These are phyloP conservation scores for Lampris megalopsis DNA, from an alignment of 2,113 vertebrate genomes.

Conservation along the genomic window DNA sequence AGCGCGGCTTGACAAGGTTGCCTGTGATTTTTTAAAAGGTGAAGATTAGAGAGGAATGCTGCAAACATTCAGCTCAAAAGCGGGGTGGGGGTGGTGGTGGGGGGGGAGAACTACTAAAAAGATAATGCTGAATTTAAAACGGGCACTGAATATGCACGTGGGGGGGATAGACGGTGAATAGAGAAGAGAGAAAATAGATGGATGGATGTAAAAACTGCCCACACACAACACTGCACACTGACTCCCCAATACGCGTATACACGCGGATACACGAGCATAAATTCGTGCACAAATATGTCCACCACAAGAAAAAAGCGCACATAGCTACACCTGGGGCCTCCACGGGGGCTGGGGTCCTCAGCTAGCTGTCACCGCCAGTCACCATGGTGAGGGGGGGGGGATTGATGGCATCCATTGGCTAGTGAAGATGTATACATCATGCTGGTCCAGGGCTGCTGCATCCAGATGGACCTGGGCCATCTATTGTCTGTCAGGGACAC, in stretches of 20 bases:
- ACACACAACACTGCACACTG: background rate
- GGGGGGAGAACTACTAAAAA: constrained; percentile 20
- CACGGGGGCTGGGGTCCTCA: constrained; percentile 66
- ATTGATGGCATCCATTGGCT: constrained; percentile 96
- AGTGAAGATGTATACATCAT: constrained; percentile 98
- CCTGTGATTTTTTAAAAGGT: constrained; percentile 52
- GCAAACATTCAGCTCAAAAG: constrained; percentile 55
- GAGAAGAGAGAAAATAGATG: background rate
- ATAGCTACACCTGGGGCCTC: constrained; percentile 88
- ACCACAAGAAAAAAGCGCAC: background rate
- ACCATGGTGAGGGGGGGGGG: constrained; percentile 83
- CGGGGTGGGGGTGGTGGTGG: background rate
- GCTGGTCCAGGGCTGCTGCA: constrained; percentile 93
- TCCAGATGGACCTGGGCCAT: constrained; percentile 97
- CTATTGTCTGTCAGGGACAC: constrained; percentile 98
- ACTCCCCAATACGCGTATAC: too few species aligned
- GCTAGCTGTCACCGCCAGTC: constrained; percentile 88
- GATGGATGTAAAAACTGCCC: background rate
- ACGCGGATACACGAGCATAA: too few species aligned
- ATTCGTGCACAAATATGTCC: too few species aligned
- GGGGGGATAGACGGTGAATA: background rate
- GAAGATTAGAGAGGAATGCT: constrained; percentile 64
- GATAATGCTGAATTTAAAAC: constrained; percentile 37
- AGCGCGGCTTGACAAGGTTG: constrained; percentile 71
- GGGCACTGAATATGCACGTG: background rate